These are phyloP conservation scores for Bufo gargarizans DNA, from an alignment of 2,113 vertebrate genomes.

Conservation along the genomic window DNA sequence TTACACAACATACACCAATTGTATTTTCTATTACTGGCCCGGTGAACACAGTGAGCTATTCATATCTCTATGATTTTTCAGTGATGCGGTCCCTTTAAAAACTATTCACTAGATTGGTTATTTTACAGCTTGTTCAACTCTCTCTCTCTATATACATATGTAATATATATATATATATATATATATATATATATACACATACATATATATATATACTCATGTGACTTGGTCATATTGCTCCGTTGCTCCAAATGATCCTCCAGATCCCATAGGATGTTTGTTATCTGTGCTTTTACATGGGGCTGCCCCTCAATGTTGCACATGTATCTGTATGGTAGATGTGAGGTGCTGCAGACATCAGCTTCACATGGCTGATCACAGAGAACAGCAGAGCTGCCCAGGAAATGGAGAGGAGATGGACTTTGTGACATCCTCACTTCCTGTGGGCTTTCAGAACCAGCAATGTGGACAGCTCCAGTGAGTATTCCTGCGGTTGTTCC, in stretches of 20 bases:
- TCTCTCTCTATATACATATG: no score
- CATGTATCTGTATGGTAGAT: background rate
- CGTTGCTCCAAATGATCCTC: background rate
- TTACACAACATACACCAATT: no score
- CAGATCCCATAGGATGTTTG: background rate
- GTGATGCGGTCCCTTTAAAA: no score
- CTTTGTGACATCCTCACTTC: background rate
- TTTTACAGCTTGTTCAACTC: no score
- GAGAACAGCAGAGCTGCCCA: background rate
- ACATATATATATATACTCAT: constrained; percentile 31
- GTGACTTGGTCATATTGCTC: background rate
- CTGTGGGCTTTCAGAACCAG: constrained; percentile 11
- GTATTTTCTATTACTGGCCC: no score
- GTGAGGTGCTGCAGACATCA: background rate
- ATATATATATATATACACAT: background rate
- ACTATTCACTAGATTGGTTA: no score
- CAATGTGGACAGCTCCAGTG: constrained; percentile 57
- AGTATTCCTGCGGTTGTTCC: background rate
- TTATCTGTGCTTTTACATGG: background rate
- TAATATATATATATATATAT: no score
- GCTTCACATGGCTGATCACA: background rate
- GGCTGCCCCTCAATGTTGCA: background rate
- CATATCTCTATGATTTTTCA: no score
- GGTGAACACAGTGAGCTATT: no score
- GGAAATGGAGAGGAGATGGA: background rate